These are phyloP conservation scores for Coryphaenoides rupestris DNA, from an alignment of 2,113 vertebrate genomes.

Conservation along the genomic window DNA sequence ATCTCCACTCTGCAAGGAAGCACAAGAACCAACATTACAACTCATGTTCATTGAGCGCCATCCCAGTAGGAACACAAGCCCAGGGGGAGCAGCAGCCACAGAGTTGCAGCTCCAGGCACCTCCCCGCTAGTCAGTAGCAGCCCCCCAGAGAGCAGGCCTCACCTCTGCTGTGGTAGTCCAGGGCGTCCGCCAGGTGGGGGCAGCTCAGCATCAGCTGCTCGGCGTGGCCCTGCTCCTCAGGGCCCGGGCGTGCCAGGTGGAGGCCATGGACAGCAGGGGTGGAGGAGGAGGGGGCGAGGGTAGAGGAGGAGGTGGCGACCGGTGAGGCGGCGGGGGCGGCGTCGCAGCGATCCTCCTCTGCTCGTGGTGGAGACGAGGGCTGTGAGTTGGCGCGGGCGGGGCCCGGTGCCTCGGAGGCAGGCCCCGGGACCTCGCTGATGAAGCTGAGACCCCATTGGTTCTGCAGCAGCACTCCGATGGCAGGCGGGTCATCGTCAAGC, in stretches of 20 bases:
- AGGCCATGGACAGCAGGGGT: background rate
- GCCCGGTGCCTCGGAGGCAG: background rate
- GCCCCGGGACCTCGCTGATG: constrained; percentile 73
- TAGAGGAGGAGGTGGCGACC: no score
- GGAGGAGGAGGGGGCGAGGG: no score
- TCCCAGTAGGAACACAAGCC: no score
- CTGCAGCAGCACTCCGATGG: constrained; percentile 79
- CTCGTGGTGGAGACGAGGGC: background rate
- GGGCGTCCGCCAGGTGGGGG: constrained; percentile 73
- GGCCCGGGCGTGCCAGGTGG: background rate
- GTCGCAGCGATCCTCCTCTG: no score
- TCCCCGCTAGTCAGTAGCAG: no score
- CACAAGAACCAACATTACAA: background rate
- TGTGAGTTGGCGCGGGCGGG: constrained; percentile 4
- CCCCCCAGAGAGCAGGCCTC: no score
- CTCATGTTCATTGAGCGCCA: no score
- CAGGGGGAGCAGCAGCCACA: no score
- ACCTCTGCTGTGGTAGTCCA: constrained; percentile 75
- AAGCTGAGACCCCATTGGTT: constrained; percentile 85
- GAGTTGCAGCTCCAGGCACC: no score
- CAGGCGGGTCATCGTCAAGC: constrained; percentile 69
- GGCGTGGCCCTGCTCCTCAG: constrained; percentile 49
- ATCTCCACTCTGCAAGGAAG: constrained; percentile 73
- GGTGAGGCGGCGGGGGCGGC: no score
- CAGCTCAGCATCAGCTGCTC: constrained; percentile 72